Evolutionary conservation across 2,113 vertebrate species (phyloP).

Genomic region (Mesocricetus auratus): DNA sequence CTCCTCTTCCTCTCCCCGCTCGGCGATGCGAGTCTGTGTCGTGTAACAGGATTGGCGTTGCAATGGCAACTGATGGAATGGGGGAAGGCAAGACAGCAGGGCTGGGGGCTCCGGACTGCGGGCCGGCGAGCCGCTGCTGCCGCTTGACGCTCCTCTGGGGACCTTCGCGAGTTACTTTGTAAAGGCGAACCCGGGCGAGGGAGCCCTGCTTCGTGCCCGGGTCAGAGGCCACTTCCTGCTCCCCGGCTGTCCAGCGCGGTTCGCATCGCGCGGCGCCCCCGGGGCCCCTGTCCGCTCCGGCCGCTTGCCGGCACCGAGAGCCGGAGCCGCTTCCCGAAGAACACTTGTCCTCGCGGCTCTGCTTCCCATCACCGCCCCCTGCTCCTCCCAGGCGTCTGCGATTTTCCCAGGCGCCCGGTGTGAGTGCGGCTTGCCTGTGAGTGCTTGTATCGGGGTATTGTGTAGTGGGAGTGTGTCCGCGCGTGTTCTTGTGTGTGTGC

Average conservation of each 20-base stretch:
- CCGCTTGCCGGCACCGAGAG: constrained; percentile 49
- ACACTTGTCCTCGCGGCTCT: constrained; percentile 34
- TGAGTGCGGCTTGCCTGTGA: constrained; percentile 71
- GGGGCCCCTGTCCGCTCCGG: neutral
- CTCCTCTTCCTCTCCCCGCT: constrained; percentile 63
- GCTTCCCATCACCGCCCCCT: constrained; percentile 60
- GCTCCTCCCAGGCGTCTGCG: constrained; percentile 66
- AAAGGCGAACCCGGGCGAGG: constrained; percentile 73
- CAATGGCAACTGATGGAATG: constrained; percentile 88
- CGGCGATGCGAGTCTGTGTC: constrained; percentile 68
- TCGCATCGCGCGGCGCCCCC: constrained; percentile 30
- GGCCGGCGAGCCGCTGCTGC: constrained; percentile 82
- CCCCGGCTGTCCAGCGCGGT: constrained; percentile 65
- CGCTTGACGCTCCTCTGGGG: constrained; percentile 79
- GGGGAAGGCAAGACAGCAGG: constrained; percentile 81
- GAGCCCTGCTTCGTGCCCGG: constrained; percentile 54
- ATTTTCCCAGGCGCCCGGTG: constrained; percentile 64
- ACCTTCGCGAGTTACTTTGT: constrained; percentile 83
- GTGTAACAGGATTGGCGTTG: constrained; percentile 81
- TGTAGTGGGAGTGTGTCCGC: constrained; percentile 65
- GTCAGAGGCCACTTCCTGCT: constrained; percentile 77
- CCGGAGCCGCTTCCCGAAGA: constrained; percentile 51
- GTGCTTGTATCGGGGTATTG: constrained; percentile 60
- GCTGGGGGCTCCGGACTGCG: constrained; percentile 80
- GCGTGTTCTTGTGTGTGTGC: constrained; percentile 61